Evolutionary conservation across 1,140 invertebrate species (phyloP), one percentile per base, ranked within the genome.

Genomic region (Delia radicum): DNA sequence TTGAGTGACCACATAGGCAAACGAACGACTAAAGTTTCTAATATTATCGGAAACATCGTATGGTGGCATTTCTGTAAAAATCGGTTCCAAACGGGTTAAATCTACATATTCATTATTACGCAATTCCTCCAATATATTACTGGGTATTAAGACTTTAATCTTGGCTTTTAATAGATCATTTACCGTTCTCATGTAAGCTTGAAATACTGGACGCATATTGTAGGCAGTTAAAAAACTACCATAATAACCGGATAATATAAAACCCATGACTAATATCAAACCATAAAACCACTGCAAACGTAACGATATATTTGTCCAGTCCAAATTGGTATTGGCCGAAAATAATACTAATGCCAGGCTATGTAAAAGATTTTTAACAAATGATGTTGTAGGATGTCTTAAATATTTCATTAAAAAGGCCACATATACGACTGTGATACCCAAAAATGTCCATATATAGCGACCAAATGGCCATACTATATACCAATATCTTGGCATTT

Each of bases 401-500:
- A 65, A 0, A 67, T 71, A 12, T 72, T 81, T 48, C 28, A 69
- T 33, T 37, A 81, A 2, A 85, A 62, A 13, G 73, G 80, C 27
- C 76, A 78, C 75, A 82, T 76, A 69, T n/a, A 85, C 76, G 0
- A 85, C 27, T 2, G 79, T 80, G 31, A 85, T 75, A 28, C 82
- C 82, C 71, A 85, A 78, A 21, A 78, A 72, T 0, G 77, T 61
- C 82, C 83, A 85, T 13, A 83, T 79, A 31, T 79, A 85, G 2
- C 75, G 77, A 5, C 81, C 83, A 73, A 85, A 62, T 0, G 83
- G 81, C 83, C 83, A 85, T 1, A 85, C 77, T 48, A 85, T 74
- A 42, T 85, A 85, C 79, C 79, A 78, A 81, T 80, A 85, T 37
- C 82, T 83, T 65, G 83, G 81, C 73, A 85, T 27, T 79, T 85